Evolutionary conservation across 2,888 invertebrate species (phyloP).

Genomic region (Tenthredo distinguenda): DNA sequence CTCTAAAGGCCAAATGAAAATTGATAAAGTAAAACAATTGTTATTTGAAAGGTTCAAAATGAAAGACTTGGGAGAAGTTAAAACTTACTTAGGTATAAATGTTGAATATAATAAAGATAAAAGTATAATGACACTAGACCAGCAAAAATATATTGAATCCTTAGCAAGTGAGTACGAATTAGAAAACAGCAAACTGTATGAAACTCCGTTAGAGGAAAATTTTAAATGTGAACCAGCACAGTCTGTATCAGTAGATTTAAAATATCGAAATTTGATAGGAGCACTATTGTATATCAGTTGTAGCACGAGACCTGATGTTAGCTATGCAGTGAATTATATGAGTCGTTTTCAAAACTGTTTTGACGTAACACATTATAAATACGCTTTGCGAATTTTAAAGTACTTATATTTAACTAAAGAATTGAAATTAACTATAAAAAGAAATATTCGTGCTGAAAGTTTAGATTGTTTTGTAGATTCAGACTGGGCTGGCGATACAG

Average conservation of each 20-base stretch:
- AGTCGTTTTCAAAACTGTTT: conserved; percentile 49
- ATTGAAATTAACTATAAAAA: background rate
- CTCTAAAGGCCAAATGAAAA: too few species aligned
- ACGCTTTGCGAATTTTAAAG: conserved; percentile 30
- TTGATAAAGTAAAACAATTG: conserved; percentile 58
- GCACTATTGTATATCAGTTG: conserved; percentile 48
- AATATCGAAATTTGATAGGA: conserved; percentile 50
- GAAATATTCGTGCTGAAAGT: background rate
- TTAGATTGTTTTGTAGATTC: conserved; percentile 42
- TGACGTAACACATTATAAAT: too few species aligned
- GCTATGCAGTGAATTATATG: conserved; percentile 35
- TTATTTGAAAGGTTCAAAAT: conserved; percentile 60
- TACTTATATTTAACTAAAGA: conserved; percentile 42
- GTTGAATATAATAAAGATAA: conserved; percentile 63
- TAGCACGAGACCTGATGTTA: conserved; percentile 52
- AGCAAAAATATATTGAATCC: conserved; percentile 62
- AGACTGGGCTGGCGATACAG: background rate
- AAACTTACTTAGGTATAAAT: conserved; percentile 70
- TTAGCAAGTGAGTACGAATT: conserved; percentile 59
- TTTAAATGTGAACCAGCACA: conserved; percentile 42
- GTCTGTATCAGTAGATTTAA: background rate
- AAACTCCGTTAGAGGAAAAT: conserved; percentile 59
- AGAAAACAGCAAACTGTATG: conserved; percentile 59
- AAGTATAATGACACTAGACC: background rate
- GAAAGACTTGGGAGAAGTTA: conserved; percentile 68